phyloP scores from a whole-genome alignment of 2,888 invertebrate genomes.

The Lomographa bimaculata region DNA sequence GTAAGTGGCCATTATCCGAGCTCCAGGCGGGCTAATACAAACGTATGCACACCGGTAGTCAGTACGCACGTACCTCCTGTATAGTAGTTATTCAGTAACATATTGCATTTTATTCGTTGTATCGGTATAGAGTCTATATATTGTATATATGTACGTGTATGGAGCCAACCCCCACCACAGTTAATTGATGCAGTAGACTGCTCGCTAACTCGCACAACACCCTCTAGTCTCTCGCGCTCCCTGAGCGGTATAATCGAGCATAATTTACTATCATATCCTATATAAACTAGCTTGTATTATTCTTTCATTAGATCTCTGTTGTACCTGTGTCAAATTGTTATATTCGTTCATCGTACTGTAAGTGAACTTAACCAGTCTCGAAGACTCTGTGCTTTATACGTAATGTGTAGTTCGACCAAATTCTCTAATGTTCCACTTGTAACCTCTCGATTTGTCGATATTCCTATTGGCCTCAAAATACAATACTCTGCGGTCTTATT shows the following conservation, averaged over 20 bases:
- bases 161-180: conserved; percentile 72
- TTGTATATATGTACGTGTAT: conserved; percentile 49
- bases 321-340: conserved; percentile 81
- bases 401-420: conserved; percentile 73
- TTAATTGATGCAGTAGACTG: conserved; percentile 83
- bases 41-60: conserved; percentile 8
- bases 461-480: conserved; percentile 61
- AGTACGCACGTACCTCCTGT: conserved; percentile 34
- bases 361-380: conserved; percentile 66
- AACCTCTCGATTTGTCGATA: conserved; percentile 63
- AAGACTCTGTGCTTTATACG: conserved; percentile 64
- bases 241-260: conserved; percentile 74
- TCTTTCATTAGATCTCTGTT: conserved; percentile 83
- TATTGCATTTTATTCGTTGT: conserved; percentile 60
- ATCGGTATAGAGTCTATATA: conserved; percentile 50
- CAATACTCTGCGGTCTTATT: conserved; percentile 80
- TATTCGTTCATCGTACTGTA: conserved; percentile 75
- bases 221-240: conserved; percentile 80
- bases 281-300: conserved; percentile 79
- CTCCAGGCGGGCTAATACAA: conserved; percentile 3
- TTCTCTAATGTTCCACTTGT: conserved; percentile 59
- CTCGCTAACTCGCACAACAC: conserved; percentile 67
- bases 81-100: conserved; percentile 46
- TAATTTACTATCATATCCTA: conserved; percentile 81
- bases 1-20: conserved; percentile 52